Conservation (phyloP, 23 tunicate species). For the Trididemnum clinides region DNA sequence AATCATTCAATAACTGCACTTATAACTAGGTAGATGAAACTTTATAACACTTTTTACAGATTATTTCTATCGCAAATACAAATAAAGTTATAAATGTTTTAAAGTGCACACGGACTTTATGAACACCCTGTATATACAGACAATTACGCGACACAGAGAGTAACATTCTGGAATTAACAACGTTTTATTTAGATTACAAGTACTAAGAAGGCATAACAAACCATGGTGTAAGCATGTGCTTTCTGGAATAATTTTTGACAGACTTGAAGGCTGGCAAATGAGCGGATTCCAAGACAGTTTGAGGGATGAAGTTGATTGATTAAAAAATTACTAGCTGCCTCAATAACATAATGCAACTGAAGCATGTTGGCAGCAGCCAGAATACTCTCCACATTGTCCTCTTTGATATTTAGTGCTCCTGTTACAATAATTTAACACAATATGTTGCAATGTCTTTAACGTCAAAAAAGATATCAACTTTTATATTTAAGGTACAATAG, state of each 20-base stretch:
- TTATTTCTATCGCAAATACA: too few species aligned
- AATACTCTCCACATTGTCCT: slow-evolving; percentile 88
- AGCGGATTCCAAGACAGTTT: slow-evolving; percentile 85
- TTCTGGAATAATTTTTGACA: slow-evolving; percentile 49
- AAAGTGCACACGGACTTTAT: too few species aligned
- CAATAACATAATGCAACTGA: slow-evolving; percentile 63
- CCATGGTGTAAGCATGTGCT: slow-evolving; percentile 76
- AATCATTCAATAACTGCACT: too few species aligned
- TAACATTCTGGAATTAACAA: too few species aligned
- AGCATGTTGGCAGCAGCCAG: slow-evolving; percentile 88
- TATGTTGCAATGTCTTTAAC: background rate
- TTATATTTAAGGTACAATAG: background rate
- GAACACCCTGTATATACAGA: too few species aligned
- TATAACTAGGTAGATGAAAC: too few species aligned
- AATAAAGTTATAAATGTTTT: too few species aligned
- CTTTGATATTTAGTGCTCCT: slow-evolving; percentile 78
- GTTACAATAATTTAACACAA: background rate
- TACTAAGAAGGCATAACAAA: too few species aligned
- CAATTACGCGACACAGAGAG: too few species aligned
- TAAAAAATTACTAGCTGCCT: slow-evolving; percentile 71
- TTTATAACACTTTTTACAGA: too few species aligned
- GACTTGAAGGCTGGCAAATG: slow-evolving; percentile 79
- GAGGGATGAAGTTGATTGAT: slow-evolving; percentile 87
- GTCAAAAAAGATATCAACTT: background rate
- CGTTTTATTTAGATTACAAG: too few species aligned